Conservation (phyloP, 2,113 vertebrate genomes). For the Ailurus styani region DNA sequence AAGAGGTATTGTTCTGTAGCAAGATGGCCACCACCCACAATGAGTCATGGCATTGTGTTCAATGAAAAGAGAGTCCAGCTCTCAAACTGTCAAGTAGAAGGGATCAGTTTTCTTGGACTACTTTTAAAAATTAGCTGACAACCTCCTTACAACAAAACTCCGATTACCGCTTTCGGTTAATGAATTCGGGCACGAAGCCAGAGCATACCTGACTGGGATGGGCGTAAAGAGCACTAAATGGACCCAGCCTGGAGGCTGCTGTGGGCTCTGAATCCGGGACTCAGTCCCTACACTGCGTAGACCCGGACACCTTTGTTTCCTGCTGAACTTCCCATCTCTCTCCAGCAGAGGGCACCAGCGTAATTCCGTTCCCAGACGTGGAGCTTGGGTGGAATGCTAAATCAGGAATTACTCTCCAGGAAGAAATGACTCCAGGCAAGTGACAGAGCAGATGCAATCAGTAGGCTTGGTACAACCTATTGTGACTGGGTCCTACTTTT, state of each 20-base stretch:
- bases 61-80: background rate
- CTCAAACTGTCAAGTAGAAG: background rate
- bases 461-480: background rate
- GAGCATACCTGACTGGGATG: background rate
- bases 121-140: slow-evolving; percentile 49
- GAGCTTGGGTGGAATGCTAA: background rate
- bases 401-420: background rate
- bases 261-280: background rate
- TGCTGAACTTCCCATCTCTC: background rate
- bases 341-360: slow-evolving; percentile 73
- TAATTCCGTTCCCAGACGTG: slow-evolving; percentile 55
- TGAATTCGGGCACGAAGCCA: slow-evolving; percentile 39
- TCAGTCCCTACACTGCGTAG: background rate
- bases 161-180: slow-evolving; percentile 28
- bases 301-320: slow-evolving; percentile 44
- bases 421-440: background rate
- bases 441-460: background rate
- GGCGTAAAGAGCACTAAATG: background rate
- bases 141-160: slow-evolving; percentile 28
- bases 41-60: background rate
- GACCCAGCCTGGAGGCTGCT: background rate
- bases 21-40: slow-evolving; percentile 36
- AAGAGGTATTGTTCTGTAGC: background rate
- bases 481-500: background rate
- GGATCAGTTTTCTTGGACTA: background rate